Percentiles rank a stretch among this genome's conserved stretches.
Evolutionary conservation across 2,113 vertebrate species (phyloP).

Genomic region (Cygnus atratus): DNA sequence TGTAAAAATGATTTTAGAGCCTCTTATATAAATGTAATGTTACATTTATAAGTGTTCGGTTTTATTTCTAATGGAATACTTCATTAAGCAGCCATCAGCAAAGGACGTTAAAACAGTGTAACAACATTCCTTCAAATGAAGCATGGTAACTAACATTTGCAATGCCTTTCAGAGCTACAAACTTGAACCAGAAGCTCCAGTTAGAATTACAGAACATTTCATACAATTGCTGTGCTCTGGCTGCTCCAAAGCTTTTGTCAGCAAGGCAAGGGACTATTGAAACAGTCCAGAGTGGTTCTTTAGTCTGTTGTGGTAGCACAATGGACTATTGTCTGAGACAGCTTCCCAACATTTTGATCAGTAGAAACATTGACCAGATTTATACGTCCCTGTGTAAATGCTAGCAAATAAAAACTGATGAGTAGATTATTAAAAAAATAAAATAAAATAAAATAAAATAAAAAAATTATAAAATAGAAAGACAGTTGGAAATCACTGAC

Average conservation of each 20-base stretch:
- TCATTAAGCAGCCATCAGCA: not conserved
- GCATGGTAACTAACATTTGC: not conserved
- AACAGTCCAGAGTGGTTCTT: not conserved
- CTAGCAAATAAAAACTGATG: not conserved
- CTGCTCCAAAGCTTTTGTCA: constrained; percentile 2
- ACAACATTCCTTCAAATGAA: not conserved
- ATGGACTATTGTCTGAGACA: constrained; percentile 23
- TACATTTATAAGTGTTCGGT: not conserved
- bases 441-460: no score
- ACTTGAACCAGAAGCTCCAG: not conserved
- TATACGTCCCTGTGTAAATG: not conserved
- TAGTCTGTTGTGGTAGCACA: constrained; percentile 6
- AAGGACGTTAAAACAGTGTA: not conserved
- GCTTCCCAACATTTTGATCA: constrained; percentile 3
- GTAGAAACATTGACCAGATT: constrained; percentile 5
- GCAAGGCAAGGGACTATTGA: not conserved
- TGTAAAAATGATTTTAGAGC: not conserved
- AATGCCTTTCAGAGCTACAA: not conserved
- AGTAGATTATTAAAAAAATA: not conserved
- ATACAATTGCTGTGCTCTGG: constrained; percentile 9
- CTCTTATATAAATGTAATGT: not conserved
- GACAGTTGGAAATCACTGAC: not conserved
- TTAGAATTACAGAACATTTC: not conserved
- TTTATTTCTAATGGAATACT: not conserved
- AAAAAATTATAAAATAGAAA: not conserved